Evolutionary conservation across 2,797 vertebrate genomes (phyloP).

Genomic region (Cottoperca gobio): DNA sequence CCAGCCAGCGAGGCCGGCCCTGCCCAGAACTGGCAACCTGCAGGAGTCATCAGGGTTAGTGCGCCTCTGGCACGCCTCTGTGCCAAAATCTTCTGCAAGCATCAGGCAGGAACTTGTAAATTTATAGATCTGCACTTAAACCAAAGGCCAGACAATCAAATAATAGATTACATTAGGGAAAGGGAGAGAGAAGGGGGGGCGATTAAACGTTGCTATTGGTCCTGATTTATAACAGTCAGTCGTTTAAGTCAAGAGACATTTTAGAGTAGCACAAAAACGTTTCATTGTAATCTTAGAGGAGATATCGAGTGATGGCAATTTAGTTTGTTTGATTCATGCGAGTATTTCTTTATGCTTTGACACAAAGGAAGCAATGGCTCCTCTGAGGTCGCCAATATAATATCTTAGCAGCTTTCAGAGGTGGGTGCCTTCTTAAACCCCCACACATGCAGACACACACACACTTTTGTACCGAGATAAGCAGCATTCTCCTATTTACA

Average conservation of each 20-base stretch:
- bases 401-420: conserved; percentile 33
- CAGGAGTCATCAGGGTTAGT: conserved; percentile 84
- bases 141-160: conserved; percentile 63
- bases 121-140: conserved; percentile 74
- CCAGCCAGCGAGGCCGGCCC: conserved; percentile 30
- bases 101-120: conserved; percentile 62
- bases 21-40: conserved; percentile 67
- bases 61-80: conserved; percentile 71
- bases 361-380: conserved; percentile 40
- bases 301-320: conserved; percentile 30
- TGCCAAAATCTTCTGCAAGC: conserved; percentile 66
- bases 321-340: conserved; percentile 37
- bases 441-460: conserved; percentile 10
- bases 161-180: conserved; percentile 48
- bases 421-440: conserved; percentile 39
- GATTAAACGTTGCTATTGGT: conserved; percentile 41
- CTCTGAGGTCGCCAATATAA: conserved; percentile 18
- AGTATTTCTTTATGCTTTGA: conserved; percentile 25
- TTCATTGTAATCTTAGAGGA: conserved; percentile 36
- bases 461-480: conserved; percentile 49
- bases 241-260: conserved; percentile 30
- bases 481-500: conserved; percentile 59
- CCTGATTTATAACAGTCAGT: conserved; percentile 40
- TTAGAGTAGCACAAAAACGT: conserved; percentile 23
- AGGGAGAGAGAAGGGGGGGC: background rate